These are phyloP conservation scores for Stratiomys singularior DNA, from an alignment of 2,888 invertebrate genomes.

Conservation along the genomic window DNA sequence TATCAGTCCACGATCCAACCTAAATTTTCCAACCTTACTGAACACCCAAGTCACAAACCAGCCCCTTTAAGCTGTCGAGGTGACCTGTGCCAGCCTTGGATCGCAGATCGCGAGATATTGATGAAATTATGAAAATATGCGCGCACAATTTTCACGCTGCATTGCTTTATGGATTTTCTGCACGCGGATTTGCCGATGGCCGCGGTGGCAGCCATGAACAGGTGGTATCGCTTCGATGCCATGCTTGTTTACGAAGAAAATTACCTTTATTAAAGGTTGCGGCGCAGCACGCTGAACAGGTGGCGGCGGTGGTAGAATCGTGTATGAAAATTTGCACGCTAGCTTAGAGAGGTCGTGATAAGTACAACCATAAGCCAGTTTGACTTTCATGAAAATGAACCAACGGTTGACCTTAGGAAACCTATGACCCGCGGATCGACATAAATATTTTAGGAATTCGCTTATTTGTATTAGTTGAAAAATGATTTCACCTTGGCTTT, in stretches of 20 bases:
- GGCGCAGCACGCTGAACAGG: background rate
- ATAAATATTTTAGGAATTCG: too few species aligned
- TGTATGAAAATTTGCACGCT: too few species aligned
- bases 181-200: background rate
- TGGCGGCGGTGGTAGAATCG: background rate
- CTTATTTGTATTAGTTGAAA: too few species aligned
- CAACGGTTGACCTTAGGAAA: too few species aligned
- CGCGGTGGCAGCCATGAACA: background rate
- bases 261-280: background rate
- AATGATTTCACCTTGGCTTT: too few species aligned
- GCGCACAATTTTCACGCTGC: background rate
- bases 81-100: constrained; percentile 1
- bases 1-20: background rate
- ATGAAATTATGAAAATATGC: constrained; percentile 4
- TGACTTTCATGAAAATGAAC: too few species aligned
- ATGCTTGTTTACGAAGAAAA: constrained; percentile 5
- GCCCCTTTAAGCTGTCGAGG: background rate
- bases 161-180: background rate
- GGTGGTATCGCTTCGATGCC: background rate
- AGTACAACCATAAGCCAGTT: too few species aligned
- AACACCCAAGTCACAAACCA: background rate
- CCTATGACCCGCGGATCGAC: too few species aligned
- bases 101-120: background rate
- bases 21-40: background rate
- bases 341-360: too few species aligned